Percentiles rank a stretch among this genome's conserved stretches.
Conservation (phyloP, 2,797 vertebrate genomes). For the Xenopus petersii region DNA sequence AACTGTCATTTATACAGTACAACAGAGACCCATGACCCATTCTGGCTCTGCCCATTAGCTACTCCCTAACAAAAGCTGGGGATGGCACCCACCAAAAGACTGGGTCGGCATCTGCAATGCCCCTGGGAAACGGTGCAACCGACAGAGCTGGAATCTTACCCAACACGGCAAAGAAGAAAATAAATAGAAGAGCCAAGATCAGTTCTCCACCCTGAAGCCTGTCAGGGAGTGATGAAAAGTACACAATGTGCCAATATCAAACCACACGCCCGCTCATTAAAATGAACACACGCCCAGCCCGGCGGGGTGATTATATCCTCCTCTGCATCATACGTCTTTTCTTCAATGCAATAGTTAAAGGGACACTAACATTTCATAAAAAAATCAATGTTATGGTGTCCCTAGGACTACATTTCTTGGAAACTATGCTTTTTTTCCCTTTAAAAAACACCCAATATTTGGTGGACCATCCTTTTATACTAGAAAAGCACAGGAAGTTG, state of each 20-base stretch:
- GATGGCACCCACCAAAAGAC: no score
- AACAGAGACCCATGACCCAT: background rate
- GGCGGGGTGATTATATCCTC: background rate
- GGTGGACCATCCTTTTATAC: no score
- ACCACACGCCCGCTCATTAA: slow-evolving; percentile 40
- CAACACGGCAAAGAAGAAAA: slow-evolving; percentile 37
- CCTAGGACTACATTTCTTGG: no score
- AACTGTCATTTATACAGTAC: background rate
- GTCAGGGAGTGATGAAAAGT: slow-evolving; percentile 40
- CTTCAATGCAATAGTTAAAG: no score
- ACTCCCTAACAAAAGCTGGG: no score
- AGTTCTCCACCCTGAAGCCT: slow-evolving; percentile 44
- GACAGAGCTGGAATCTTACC: slow-evolving; percentile 34
- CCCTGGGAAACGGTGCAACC: slow-evolving; percentile 6
- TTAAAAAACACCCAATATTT: no score
- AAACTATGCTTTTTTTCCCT: no score
- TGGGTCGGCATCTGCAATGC: background rate
- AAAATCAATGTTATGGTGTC: no score
- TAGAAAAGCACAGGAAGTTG: no score
- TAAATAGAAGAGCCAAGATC: slow-evolving; percentile 43
- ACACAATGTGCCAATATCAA: slow-evolving; percentile 39
- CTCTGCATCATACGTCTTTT: no score
- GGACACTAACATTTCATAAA: no score
- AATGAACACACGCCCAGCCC: slow-evolving; percentile 24
- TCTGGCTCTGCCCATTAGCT: background rate